Evolutionary conservation across 2,113 vertebrate genomes (phyloP), one percentile per base, ranked within the genome.

Genomic region (Saguinus imperator): DNA sequence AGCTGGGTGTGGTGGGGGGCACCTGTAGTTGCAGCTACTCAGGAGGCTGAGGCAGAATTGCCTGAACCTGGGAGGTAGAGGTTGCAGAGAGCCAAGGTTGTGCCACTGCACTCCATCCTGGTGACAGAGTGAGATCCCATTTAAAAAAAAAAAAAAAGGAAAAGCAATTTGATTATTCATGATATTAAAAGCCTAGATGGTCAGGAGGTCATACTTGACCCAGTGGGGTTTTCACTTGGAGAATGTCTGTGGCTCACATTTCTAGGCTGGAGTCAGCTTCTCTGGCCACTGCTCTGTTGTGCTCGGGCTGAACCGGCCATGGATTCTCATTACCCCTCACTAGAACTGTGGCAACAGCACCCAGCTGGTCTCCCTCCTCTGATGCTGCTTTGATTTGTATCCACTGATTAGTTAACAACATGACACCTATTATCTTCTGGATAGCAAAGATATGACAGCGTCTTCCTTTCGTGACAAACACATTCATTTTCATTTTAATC

Each of bases 281-380:
- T 64, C 37, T 18, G 55, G 6, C 6, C 0, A 0, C 10, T 27
- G 21, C 23, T 17, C 8, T 6, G 11, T 29, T 5, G 1, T 3
- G 6, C 32, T 6, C 0, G 0, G 68, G 52, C 9, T 18, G 45
- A 45, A 61, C 1, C 0, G 35, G 23, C 1, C 0, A 4, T 2
- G 23, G 55, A 10, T 8, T 18, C 66, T 29, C 0, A 3, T 10
- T 8, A 5, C 37, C 37, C 27, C 32, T 83, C 27, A 50, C 29
- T 40, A 12, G 32, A 16, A 20, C 27, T 18, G 48, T 81, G 52
- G 27, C 0, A 8, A 5, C 6, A 11, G n/a, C 13, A 45, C 43
- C 14, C 6, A 3, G 32, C 27, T n/a, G 14, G 3, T 48, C 70
- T 87, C 9, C 29, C 20, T 37, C 55, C 73, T 57, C 16, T 35